Base-by-base conservation (phyloP, 2,113 vertebrate genomes). In the Numenius arquata region DNA sequence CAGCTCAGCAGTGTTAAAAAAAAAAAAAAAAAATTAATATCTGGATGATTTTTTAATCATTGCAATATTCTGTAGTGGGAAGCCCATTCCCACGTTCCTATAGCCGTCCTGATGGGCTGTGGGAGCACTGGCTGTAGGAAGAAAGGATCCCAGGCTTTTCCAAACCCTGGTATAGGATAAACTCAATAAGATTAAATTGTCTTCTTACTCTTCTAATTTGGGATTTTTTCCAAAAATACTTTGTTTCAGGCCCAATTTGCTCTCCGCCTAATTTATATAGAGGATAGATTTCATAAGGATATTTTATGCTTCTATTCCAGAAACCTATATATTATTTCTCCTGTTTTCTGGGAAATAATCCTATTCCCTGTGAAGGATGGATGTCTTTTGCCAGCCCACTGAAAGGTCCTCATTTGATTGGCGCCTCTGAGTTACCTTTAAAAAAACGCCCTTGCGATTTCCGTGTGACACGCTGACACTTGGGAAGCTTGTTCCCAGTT, bases 21-120 rank as follows among this genome's bases (percentile, higher is more conserved):
- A 32, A 63, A 38, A 30, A 34, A 2, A 22, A 19, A 36, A 53
- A 11, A 34, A 32, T 26, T 12, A 21, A 34, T 20, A 32, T 14
- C 20, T 3, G 66, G 30, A 1, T 29, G 4, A 26, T 55, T 66
- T 50, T 34, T 40, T 18, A 5, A 14, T 34, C 6, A 0, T 9
- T 16, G 41, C 12, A 6, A 0, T 10, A 3, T 55, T 40, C 12
- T 0, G 3, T 12, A 22, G n/a, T 0, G 30, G 53, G 82, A 25
- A 72, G 40, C 26, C 19, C n/a, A 0, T 66, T 61, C 40, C 82
- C 9, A 1, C 40, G 0, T 66, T 38, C n/a, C 65, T 8, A 1
- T 2, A 6, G 26, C 50, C 2, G 1, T 26, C 47, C 61, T 16
- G 16, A 26, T 29, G 26, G 65, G 32, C 25, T 19, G 58, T 1